Conservation (phyloP, 2,888 invertebrate genomes). For the Omphaloscelis lunosa region DNA sequence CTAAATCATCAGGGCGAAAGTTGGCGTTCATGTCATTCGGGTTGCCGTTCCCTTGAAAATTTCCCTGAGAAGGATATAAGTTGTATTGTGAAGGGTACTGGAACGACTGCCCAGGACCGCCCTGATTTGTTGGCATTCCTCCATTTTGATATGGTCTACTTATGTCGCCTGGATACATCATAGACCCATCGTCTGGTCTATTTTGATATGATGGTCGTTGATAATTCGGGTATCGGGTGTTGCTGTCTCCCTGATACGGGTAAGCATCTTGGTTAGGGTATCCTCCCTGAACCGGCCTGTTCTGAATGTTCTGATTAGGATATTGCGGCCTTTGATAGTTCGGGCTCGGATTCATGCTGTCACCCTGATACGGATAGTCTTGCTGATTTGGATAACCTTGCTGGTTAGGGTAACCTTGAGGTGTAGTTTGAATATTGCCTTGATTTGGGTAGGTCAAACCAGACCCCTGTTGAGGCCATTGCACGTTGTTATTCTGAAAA, state of each 20-base stretch:
- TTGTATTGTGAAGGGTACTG: constrained; percentile 30
- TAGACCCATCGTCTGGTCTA: constrained; percentile 23
- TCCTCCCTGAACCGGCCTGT: constrained; percentile 29
- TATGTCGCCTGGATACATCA: constrained; percentile 41
- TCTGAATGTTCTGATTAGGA: constrained; percentile 35
- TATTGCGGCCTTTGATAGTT: constrained; percentile 44
- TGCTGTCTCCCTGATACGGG: constrained; percentile 48
- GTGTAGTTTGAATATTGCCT: constrained; percentile 34
- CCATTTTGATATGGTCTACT: constrained; percentile 42
- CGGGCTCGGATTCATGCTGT: constrained; percentile 42
- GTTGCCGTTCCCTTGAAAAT: constrained; percentile 34
- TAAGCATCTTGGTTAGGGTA: constrained; percentile 35
- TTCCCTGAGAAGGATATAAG: constrained; percentile 42
- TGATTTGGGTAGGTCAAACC: constrained; percentile 35
- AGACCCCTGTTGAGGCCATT: constrained; percentile 19
- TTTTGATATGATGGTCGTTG: constrained; percentile 40
- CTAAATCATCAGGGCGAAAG: constrained; percentile 45
- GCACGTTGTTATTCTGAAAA: constrained; percentile 50
- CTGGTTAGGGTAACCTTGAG: constrained; percentile 33
- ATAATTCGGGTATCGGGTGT: constrained; percentile 45
- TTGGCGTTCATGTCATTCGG: constrained; percentile 8
- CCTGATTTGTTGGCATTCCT: constrained; percentile 25
- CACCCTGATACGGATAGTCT: constrained; percentile 38
- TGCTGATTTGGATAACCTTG: constrained; percentile 39
- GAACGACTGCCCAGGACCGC: constrained; percentile 7